Percentiles rank a stretch among this genome's conserved stretches.
Conservation (phyloP, 2,888 invertebrate species). For the Agrilus cyanescens region DNA sequence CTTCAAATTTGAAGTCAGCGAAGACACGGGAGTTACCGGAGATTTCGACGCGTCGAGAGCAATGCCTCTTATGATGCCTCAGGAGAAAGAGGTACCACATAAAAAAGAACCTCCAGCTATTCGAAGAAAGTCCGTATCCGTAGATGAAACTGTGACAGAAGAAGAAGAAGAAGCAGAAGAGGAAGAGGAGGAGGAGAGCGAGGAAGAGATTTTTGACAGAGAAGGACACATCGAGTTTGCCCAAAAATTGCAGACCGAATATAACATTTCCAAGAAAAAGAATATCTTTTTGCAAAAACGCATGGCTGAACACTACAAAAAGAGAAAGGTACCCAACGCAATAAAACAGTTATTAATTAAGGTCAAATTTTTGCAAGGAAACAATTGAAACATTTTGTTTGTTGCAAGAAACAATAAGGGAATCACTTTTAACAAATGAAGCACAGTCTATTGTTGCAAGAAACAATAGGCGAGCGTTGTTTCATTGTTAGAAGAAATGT, state of each 20-base stretch:
- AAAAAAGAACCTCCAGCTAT: neutral
- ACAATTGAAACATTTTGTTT: no score
- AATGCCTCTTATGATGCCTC: neutral
- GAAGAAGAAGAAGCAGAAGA: neutral
- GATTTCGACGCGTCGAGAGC: neutral
- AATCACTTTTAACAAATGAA: no score
- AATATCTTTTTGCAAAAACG: slow-evolving; percentile 28
- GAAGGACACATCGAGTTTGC: slow-evolving; percentile 13
- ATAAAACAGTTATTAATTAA: no score
- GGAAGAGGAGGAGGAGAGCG: neutral
- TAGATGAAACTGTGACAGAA: slow-evolving; percentile 1
- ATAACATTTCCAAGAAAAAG: slow-evolving; percentile 14
- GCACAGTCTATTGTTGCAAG: no score
- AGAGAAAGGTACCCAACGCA: slow-evolving; percentile 20
- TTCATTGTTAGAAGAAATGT: no score
- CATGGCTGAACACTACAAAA: slow-evolving; percentile 28
- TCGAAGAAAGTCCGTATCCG: slow-evolving; percentile 6
- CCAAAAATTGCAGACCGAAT: slow-evolving; percentile 11
- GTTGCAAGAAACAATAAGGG: no score
- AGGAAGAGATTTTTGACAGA: slow-evolving; percentile 11
- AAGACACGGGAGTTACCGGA: neutral
- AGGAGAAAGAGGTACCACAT: neutral
- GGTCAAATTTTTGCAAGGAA: no score
- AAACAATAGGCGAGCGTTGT: no score
- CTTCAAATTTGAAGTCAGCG: no score